Conservation (phyloP, 2,113 vertebrate species). For the Gymnocephalus cernua region DNA sequence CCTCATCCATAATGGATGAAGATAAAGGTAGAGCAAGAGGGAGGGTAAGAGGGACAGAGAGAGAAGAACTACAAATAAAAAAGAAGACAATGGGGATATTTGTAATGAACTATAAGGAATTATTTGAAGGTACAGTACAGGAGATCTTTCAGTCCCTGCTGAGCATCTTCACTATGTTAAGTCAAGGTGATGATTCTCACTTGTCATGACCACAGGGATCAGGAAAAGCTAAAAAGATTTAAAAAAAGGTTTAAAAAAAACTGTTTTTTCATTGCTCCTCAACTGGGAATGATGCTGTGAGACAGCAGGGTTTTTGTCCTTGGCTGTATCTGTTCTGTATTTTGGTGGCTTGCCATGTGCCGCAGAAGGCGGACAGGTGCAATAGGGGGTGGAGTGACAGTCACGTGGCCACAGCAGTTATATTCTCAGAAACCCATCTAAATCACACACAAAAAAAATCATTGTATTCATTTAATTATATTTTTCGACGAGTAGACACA, state of each 20-base stretch:
- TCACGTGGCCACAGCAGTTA: not conserved
- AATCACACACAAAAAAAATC: not conserved
- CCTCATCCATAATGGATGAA: conserved; percentile 57
- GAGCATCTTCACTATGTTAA: conserved; percentile 1
- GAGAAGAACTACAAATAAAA: not conserved
- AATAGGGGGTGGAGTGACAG: not conserved
- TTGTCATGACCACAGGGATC: conserved; percentile 3
- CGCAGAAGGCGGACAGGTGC: not conserved
- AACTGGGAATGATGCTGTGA: not conserved
- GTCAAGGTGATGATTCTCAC: conserved; percentile 21
- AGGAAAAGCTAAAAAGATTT: not conserved
- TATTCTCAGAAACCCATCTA: not conserved
- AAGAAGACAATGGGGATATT: not conserved
- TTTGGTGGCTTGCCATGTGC: not conserved
- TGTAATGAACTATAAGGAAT: not conserved
- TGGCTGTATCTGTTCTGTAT: conserved; percentile 10
- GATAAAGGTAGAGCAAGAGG: conserved; percentile 7
- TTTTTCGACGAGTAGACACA: not conserved
- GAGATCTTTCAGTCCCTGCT: not conserved
- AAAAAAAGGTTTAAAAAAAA: not conserved
- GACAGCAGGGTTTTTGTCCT: conserved; percentile 5
- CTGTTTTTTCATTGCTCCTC: not conserved
- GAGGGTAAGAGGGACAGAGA: not conserved
- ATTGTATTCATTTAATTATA: not conserved
- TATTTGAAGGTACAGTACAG: not conserved